Evolutionary conservation across 2,797 vertebrate species (phyloP), one percentile per base, ranked within the genome.

Genomic region (Sebastiscus albofasciatus): DNA sequence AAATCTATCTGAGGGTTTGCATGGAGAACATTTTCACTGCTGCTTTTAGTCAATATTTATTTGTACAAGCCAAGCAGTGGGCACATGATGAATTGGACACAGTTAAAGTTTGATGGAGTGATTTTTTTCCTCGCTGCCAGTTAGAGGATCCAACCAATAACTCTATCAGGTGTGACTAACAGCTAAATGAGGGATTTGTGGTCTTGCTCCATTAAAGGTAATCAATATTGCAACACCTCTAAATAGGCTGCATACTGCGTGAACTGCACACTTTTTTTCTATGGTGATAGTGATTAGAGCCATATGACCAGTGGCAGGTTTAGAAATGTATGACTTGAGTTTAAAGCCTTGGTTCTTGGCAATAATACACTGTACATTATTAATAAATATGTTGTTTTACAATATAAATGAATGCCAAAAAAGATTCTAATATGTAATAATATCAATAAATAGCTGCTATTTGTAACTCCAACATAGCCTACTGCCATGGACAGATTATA

Each of bases 41-140:
- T 12, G 9, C n/a, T 36, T 74, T 13, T 0, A 58, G 67, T 56
- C 4, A 24, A 67, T 55, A 59, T 36, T 46, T 49, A 14, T 55
- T 24, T 62, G 22, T 66, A 14, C 20, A 42, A 31, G 59, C 13
- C 10, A 7, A 52, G 34, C 39, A 39, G 14, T 22, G n/a, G 16
- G 5, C 18, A 22, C 4, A 8, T 39, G 69, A 77, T 67, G 67
- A 75, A 69, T 18, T 39, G 27, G 56, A 54, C 67, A 24, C 70
- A 13, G 60, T 85, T 66, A 70, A 67, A 54, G 33, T 74, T 91
- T 81, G 75, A 88, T 86, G 36, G 13, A 6, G 67, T 75, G 42
- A 4, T 34, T 79, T 39, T 74, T 72, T 75, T 72, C 70, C 39
- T 71, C 5, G 13, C 34, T 46, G 49, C 22, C 22, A 8, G 18